Evolutionary conservation across 2,888 invertebrate genomes (phyloP).

Genomic region (Sarcophaga carnaria): DNA sequence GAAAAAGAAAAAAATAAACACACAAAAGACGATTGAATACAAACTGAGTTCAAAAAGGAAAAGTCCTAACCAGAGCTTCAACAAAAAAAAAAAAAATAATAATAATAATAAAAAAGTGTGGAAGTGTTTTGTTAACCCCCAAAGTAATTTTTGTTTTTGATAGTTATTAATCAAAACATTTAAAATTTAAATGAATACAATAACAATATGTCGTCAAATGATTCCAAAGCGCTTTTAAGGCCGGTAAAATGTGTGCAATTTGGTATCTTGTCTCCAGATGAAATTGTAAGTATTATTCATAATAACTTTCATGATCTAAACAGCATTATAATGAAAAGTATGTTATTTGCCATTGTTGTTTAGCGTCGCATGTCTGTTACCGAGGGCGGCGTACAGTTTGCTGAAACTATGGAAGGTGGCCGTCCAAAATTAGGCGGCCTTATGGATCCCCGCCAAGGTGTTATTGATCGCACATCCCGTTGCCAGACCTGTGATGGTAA

Average conservation of each 20-base stretch:
- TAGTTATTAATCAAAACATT: neutral
- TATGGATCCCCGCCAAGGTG: slow-evolving; percentile 99
- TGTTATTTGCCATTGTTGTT: too few relatives aligned
- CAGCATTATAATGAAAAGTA: too few relatives aligned
- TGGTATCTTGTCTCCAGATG: slow-evolving; percentile 99
- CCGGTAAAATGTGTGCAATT: slow-evolving; percentile 98
- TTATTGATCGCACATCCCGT: slow-evolving; percentile 95
- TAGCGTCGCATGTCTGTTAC: slow-evolving; percentile 99
- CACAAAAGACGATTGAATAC: slow-evolving; percentile 48
- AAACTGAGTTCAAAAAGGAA: slow-evolving; percentile 28
- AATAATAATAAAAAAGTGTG: slow-evolving; percentile 22
- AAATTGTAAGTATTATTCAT: slow-evolving; percentile 91
- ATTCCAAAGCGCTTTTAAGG: slow-evolving; percentile 93
- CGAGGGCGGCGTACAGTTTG: slow-evolving; percentile 97
- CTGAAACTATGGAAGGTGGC: slow-evolving; percentile 99
- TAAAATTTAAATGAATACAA: neutral
- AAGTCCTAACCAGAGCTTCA: slow-evolving; percentile 17
- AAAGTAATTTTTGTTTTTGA: neutral
- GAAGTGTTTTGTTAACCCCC: neutral
- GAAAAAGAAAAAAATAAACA: slow-evolving; percentile 10
- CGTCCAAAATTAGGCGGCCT: slow-evolving; percentile 98
- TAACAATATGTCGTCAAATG: slow-evolving; percentile 69
- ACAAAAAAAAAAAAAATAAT: slow-evolving; percentile 32
- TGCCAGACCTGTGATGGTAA: slow-evolving; percentile 98
- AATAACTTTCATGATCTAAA: too few relatives aligned